Evolutionary conservation across 2,113 vertebrate genomes (phyloP).

Genomic region (Gorsachius goisagi): DNA sequence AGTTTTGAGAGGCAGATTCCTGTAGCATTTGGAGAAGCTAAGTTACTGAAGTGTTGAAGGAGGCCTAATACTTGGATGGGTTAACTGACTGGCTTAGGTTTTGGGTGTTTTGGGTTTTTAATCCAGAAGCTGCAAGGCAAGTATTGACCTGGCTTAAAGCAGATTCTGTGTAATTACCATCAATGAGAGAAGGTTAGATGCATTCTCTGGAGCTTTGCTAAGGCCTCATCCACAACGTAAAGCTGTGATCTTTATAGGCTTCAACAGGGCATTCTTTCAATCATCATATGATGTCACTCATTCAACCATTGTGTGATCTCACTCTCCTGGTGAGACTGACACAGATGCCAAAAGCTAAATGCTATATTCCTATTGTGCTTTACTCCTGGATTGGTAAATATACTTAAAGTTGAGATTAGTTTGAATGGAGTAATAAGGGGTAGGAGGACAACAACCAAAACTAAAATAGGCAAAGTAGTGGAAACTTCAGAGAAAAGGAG

Average conservation of each 20-base stretch:
- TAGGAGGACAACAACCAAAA: not conserved
- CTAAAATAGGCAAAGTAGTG: not conserved
- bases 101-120: not conserved
- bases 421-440: not conserved
- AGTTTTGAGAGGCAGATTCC: not conserved
- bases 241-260: not conserved
- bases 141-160: not conserved
- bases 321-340: not conserved
- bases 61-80: not conserved
- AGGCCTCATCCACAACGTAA: not conserved
- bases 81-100: not conserved
- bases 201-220: not conserved
- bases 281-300: no score
- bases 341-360: not conserved
- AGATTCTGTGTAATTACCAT: not conserved
- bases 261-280: not conserved
- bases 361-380: not conserved
- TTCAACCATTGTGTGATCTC: no score
- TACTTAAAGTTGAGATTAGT: not conserved
- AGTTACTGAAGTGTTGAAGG: not conserved
- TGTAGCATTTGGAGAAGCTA: not conserved
- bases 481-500: not conserved
- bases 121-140: not conserved
- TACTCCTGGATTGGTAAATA: not conserved
- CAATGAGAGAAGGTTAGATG: not conserved